Evolutionary conservation across 2,113 vertebrate species (phyloP).

Genomic region (Castor canadensis): DNA sequence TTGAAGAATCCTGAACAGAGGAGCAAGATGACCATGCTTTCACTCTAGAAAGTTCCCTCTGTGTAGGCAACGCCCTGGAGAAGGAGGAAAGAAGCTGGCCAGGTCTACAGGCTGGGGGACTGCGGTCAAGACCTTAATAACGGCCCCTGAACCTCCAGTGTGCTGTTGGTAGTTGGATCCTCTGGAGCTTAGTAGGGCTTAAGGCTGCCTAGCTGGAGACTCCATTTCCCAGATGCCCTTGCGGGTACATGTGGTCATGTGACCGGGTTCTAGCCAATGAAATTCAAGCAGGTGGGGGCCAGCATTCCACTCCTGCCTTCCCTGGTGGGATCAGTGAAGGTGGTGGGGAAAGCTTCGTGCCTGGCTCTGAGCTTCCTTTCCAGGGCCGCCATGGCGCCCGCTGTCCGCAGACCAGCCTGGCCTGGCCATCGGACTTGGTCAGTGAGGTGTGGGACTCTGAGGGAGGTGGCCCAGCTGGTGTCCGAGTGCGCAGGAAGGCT

Average conservation of each 20-base stretch:
- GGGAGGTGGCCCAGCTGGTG: no score
- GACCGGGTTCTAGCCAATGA: not conserved
- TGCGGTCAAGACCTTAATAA: not conserved
- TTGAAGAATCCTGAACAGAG: not conserved
- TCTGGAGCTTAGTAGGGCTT: not conserved
- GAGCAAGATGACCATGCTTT: not conserved
- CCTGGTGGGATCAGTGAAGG: no score
- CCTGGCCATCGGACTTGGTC: no score
- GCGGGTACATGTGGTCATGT: not conserved
- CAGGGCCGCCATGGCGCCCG: no score
- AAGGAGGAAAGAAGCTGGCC: not conserved
- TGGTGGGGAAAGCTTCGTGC: no score
- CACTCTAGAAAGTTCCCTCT: not conserved
- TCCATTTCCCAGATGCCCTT: constrained; percentile 3
- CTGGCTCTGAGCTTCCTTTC: no score
- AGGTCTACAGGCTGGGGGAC: not conserved
- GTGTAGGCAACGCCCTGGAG: not conserved
- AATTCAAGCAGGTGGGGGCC: not conserved
- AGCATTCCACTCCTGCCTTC: no score
- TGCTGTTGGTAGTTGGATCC: not conserved
- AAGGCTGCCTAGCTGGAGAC: not conserved
- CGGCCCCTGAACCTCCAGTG: no score
- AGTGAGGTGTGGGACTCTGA: no score
- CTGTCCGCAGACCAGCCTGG: no score
- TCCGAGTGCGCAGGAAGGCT: no score